phyloP scores from a whole-genome alignment of 2,888 invertebrate genomes.

The Oligia strigilis region DNA sequence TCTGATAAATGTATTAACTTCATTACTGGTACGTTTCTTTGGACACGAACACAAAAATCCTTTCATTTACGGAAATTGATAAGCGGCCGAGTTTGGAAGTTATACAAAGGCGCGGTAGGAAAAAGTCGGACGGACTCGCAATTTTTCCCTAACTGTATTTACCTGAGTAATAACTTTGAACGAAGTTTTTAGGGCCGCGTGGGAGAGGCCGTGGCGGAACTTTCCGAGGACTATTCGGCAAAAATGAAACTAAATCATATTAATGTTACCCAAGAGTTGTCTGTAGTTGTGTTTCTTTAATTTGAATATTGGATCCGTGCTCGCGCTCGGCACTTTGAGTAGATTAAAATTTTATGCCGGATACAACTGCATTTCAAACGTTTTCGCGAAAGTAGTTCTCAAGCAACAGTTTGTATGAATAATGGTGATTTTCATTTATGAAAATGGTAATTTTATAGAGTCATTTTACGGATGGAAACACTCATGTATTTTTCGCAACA shows the following conservation, averaged over 20 bases:
- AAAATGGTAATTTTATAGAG: slow-evolving; percentile 43
- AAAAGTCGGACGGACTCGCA: slow-evolving; percentile 70
- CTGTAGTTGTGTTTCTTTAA: slow-evolving; percentile 74
- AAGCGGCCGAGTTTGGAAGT: slow-evolving; percentile 77
- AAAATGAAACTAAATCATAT: slow-evolving; percentile 81
- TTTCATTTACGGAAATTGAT: slow-evolving; percentile 81
- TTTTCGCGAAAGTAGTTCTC: slow-evolving; percentile 64
- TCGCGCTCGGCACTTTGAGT: slow-evolving; percentile 66
- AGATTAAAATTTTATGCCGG: slow-evolving; percentile 73
- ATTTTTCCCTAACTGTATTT: slow-evolving; percentile 81
- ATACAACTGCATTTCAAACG: slow-evolving; percentile 72
- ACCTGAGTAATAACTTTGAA: slow-evolving; percentile 81
- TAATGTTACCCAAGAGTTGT: slow-evolving; percentile 74
- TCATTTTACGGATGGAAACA: slow-evolving; percentile 32
- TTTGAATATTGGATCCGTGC: slow-evolving; percentile 77
- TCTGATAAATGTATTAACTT: slow-evolving; percentile 71
- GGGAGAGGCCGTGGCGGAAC: slow-evolving; percentile 69
- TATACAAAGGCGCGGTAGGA: slow-evolving; percentile 70
- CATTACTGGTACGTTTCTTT: slow-evolving; percentile 73
- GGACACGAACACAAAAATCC: slow-evolving; percentile 74
- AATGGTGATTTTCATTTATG: slow-evolving; percentile 55
- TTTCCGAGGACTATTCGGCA: slow-evolving; percentile 75
- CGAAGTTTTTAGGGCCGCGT: slow-evolving; percentile 73
- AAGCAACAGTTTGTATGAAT: slow-evolving; percentile 63
- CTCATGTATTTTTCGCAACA: slow-evolving; percentile 14